Evolutionary conservation across 1,140 invertebrate genomes (phyloP), one percentile per base, ranked within the genome.

Genomic region (Tachypleus tridentatus): DNA sequence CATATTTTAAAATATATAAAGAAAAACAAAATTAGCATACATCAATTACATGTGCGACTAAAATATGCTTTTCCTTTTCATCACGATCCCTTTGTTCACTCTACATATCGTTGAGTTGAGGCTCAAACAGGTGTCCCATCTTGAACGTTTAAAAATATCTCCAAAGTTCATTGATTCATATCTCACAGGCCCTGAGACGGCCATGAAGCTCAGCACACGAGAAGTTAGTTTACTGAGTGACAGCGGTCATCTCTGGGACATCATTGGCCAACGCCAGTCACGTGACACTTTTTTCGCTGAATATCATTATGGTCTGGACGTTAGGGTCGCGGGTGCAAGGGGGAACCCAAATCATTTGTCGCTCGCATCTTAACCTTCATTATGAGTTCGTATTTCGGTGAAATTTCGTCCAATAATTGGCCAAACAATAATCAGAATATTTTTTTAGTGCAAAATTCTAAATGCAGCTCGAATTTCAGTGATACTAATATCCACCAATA

Each of bases 341-440:
- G 63, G 54, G 57, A 64, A 58, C 63, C 58, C 63, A 64, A 64
- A 64, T 64, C 63, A 64, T 64, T 64, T 64, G 54, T 58, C 63
- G 54, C 57, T 64, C 57, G 63, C 63, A 59, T 57, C 63, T 51
- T 64, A 64, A 58, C 57, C 49, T 64, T 64, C 63, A 64, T 64
- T 64, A 64, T 64, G 63, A 64, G 63, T 57, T 58, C 63, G 57
- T 58, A 64, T 64, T 64, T 64, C 63, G 59, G 57, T 50, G 50
- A 64, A 58, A 58, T 64, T 64, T 64, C 63, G n/a, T 49, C 63
- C 49, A 64, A 58, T 64, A 64, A 64, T 64, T 64, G 63, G 63
- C 51, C 63, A 11, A 51, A n/a, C n/a, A 49, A 59, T 64, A 64
- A 58, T 58, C 56, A 58, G 59, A 49, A 58, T 48, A 56, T 51